phyloP scores from a whole-genome alignment of 2,113 vertebrate genomes.

The Eretmochelys imbricata region DNA sequence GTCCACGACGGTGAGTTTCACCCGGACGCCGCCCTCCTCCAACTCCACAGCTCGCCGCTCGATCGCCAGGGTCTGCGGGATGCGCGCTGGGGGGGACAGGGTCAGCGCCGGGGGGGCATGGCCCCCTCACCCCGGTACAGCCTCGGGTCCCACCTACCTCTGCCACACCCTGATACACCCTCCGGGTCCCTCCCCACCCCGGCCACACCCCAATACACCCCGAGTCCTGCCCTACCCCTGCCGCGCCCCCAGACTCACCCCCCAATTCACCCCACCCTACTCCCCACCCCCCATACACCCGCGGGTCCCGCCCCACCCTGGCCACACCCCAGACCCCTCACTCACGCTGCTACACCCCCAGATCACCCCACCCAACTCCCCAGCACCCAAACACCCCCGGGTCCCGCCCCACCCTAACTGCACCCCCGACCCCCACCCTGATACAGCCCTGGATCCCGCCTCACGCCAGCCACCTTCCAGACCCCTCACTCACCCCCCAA shows the following conservation, averaged over 20 bases:
- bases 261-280: constrained; percentile 51
- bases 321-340: constrained; percentile 35
- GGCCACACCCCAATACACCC: constrained; percentile 28
- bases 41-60: constrained; percentile 70
- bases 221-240: constrained; percentile 26
- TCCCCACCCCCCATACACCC: constrained; percentile 17
- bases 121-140: background rate
- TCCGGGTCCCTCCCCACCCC: constrained; percentile 1
- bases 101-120: background rate
- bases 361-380: constrained; percentile 8
- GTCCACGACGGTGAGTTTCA: constrained; percentile 76
- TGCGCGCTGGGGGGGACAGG: constrained; percentile 32
- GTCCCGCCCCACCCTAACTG: too few species aligned
- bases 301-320: constrained; percentile 3
- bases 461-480: too few species aligned
- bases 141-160: constrained; percentile 43
- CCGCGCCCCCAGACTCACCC: constrained; percentile 22
- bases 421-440: too few species aligned
- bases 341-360: constrained; percentile 47
- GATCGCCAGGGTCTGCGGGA: constrained; percentile 53
- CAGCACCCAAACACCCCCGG: background rate
- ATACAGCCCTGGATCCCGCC: too few species aligned
- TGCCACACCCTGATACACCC: constrained; percentile 64
- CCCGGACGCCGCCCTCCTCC: constrained; percentile 67
- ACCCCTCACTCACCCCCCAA: too few species aligned